phyloP scores from a whole-genome alignment of 1,140 invertebrate species.

The Carposina sasakii region DNA sequence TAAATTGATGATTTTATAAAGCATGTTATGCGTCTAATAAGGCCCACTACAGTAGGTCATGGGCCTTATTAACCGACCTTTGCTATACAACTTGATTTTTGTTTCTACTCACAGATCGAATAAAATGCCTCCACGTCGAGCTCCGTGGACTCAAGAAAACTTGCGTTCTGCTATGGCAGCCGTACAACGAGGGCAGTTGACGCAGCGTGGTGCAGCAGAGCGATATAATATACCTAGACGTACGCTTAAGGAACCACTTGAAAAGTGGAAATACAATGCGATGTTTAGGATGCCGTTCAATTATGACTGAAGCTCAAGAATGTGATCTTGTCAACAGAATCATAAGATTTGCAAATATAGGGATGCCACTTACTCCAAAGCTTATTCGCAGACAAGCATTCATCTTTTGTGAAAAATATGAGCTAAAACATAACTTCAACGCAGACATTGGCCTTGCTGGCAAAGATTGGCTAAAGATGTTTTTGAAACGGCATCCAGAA shows the following conservation, averaged over 20 bases:
- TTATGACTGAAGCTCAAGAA: constrained; percentile 23
- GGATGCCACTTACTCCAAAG: constrained; percentile 26
- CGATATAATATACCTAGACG: constrained; percentile 14
- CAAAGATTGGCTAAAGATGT: constrained; percentile 32
- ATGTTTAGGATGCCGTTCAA: not conserved
- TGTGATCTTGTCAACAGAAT: constrained; percentile 20
- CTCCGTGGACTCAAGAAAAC: constrained; percentile 12
- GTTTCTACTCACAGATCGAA: too few relatives aligned
- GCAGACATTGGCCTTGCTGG: constrained; percentile 21
- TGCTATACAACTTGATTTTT: too few relatives aligned
- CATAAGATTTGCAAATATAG: constrained; percentile 21
- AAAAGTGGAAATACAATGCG: not conserved
- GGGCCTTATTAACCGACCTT: too few relatives aligned
- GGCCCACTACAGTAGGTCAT: too few relatives aligned
- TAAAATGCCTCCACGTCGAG: too few relatives aligned
- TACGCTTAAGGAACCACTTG: constrained; percentile 17
- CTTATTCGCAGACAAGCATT: constrained; percentile 22
- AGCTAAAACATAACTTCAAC: constrained; percentile 30
- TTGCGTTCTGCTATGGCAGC: constrained; percentile 10
- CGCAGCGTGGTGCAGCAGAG: constrained; percentile 13
- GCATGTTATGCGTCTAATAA: too few relatives aligned
- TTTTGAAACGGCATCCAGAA: constrained; percentile 27
- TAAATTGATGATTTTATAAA: too few relatives aligned
- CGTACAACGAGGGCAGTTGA: constrained; percentile 13
- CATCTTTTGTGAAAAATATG: constrained; percentile 24